Evolutionary conservation across 2,113 vertebrate species (phyloP), one percentile per base, ranked within the genome.

Genomic region (Pygoscelis adeliae): DNA sequence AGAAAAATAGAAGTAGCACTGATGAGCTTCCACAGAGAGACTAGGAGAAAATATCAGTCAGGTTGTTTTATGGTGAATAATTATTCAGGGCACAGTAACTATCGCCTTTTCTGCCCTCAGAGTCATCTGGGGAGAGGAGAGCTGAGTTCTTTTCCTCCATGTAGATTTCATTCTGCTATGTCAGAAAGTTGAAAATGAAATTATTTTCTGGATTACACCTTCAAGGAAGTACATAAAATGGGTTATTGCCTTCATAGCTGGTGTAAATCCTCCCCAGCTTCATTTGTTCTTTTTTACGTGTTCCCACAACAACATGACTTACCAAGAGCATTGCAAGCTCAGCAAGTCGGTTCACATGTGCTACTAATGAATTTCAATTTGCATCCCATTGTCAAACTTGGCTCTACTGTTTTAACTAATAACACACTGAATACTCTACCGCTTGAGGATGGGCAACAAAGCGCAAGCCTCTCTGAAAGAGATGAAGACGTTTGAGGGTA

Each of bases 271-370:
- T 78, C 40, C 25, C 20, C 11, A 69, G 69, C 8, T 67, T 91
- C 29, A 46, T 69, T 81, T 77, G 3, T 2, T 94, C 2, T 70
- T 56, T 87, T 66, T 53, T 5, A 47, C 3, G 5, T 11, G 4
- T 40, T 88, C 30, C 47, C 58, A 83, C n/a, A 89, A 40, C 19
- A 61, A 10, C 4, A 1, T 0, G 0, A 87, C 7, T 65, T 58
- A n/a, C 10, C 29, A 93, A 80, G 26, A 72, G 12, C 66, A 72
- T 0, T 2, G 2, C 26, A 84, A 73, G 10, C 36, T 78, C 52
- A 79, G 59, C 30, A 62, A 76, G 13, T 2, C 8, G 4, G 3
- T n/a, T 69, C 26, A 65, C 23, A 30, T 0, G 0, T 12, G 6
- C 21, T 61, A 61, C 55, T 36, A 49, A 42, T 32, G 18, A 81